A percentile compares a stretch with the other conserved stretches of the same genome.
phyloP scores from a whole-genome alignment of 2,113 vertebrate species.

The Tachuris rubrigastra region DNA sequence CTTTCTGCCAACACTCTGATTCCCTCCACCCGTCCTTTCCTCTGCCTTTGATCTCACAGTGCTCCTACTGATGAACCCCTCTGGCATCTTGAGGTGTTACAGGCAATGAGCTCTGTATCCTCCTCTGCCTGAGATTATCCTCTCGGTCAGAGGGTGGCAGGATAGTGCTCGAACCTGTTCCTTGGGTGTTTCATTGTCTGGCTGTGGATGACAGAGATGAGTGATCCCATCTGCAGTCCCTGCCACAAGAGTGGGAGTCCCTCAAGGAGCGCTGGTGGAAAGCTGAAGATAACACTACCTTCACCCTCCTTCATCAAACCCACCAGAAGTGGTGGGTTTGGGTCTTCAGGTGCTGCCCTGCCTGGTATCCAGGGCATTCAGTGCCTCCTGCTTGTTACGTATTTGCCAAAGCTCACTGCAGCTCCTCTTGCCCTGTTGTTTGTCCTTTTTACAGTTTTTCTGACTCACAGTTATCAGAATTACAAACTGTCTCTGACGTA shows the following conservation, averaged over 20 bases:
- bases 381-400: accelerated
- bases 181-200: background rate
- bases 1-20: background rate
- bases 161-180: background rate
- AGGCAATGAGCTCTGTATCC: background rate
- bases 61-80: background rate
- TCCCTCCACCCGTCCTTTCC: background rate
- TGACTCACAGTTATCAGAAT: background rate
- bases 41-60: background rate
- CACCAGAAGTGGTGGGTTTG: background rate
- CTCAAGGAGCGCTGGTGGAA: background rate
- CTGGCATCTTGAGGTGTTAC: background rate
- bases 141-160: background rate
- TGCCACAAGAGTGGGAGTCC: background rate
- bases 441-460: background rate
- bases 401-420: background rate
- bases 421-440: background rate
- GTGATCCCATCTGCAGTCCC: background rate
- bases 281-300: background rate
- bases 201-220: background rate
- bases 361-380: accelerated
- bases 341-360: background rate
- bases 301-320: background rate
- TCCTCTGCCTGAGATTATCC: background rate
- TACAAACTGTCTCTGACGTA: background rate